These are phyloP conservation scores for Rhabdomys dilectus DNA, from an alignment of 2,113 vertebrate species.

Conservation along the genomic window DNA sequence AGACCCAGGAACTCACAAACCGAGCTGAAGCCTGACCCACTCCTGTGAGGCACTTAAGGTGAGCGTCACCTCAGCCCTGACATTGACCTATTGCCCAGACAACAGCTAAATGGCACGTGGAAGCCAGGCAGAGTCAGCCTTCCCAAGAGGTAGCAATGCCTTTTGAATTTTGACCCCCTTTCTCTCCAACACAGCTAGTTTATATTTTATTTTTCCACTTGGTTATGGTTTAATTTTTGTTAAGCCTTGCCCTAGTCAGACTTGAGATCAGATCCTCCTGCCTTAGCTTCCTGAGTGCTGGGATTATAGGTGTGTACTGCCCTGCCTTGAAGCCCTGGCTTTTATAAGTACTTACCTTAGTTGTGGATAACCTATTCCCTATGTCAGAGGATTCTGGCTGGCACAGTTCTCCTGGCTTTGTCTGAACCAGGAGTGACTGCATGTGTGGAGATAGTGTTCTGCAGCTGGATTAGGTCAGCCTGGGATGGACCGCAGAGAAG, in stretches of 20 bases:
- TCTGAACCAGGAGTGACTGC: not conserved
- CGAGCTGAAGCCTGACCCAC: not conserved
- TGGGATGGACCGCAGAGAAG: accelerated
- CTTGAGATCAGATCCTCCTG: too few relatives aligned
- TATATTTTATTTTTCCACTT: not conserved
- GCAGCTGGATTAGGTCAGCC: not conserved
- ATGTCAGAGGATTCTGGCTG: not conserved
- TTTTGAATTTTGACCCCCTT: not conserved
- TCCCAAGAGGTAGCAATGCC: not conserved
- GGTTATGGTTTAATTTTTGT: not conserved
- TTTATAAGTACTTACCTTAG: not conserved
- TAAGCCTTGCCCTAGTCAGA: not conserved
- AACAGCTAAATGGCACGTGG: not conserved
- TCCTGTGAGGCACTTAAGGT: not conserved
- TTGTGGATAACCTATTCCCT: not conserved
- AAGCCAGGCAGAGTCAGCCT: not conserved
- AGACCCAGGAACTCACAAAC: not conserved
- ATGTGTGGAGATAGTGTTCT: too few relatives aligned
- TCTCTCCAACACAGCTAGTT: not conserved
- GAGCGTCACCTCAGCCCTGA: not conserved
- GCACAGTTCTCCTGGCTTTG: not conserved
- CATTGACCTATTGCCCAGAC: not conserved
- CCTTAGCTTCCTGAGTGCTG: not conserved
- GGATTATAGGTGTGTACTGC: not conserved
- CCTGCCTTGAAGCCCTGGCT: not conserved